Conservation (phyloP, 2,888 invertebrate genomes). For the Drosophila anceps region DNA sequence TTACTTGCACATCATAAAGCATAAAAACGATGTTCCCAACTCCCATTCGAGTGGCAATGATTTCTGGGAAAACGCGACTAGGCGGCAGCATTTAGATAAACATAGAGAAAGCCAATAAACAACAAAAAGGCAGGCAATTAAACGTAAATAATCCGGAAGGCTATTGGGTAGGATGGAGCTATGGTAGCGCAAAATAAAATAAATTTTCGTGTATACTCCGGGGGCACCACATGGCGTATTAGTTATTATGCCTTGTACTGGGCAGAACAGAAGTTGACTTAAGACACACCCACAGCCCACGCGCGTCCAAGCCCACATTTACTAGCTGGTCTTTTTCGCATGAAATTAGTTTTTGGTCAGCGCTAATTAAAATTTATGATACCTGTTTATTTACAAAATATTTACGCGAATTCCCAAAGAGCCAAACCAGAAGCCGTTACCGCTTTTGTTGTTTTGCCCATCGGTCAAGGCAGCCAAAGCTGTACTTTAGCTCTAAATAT, state of each 20-base stretch:
- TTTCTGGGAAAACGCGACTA: constrained; percentile 43
- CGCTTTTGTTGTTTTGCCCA: neutral
- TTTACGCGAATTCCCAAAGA: constrained; percentile 55
- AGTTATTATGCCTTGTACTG: constrained; percentile 47
- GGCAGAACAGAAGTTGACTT: constrained; percentile 44
- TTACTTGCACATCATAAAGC: constrained; percentile 38
- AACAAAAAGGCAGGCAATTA: constrained; percentile 56
- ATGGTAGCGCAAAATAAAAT: constrained; percentile 32
- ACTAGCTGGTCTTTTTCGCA: constrained; percentile 53
- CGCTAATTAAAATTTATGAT: constrained; percentile 83
- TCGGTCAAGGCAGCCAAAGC: constrained; percentile 8
- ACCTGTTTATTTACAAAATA: constrained; percentile 72
- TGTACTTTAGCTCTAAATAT: constrained; percentile 19
- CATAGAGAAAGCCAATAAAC: constrained; percentile 49
- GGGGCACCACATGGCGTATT: constrained; percentile 51
- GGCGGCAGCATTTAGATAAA: constrained; percentile 46
- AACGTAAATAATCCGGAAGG: constrained; percentile 52
- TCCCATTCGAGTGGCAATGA: constrained; percentile 29
- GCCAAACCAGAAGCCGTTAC: constrained; percentile 20
- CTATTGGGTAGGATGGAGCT: neutral
- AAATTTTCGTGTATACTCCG: constrained; percentile 44
- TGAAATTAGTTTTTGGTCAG: constrained; percentile 76
- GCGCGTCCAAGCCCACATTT: constrained; percentile 34
- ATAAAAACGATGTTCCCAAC: constrained; percentile 15
- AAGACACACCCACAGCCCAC: constrained; percentile 60